Conservation (phyloP, 2,113 vertebrate species). For the Chaetodon trifascialis region DNA sequence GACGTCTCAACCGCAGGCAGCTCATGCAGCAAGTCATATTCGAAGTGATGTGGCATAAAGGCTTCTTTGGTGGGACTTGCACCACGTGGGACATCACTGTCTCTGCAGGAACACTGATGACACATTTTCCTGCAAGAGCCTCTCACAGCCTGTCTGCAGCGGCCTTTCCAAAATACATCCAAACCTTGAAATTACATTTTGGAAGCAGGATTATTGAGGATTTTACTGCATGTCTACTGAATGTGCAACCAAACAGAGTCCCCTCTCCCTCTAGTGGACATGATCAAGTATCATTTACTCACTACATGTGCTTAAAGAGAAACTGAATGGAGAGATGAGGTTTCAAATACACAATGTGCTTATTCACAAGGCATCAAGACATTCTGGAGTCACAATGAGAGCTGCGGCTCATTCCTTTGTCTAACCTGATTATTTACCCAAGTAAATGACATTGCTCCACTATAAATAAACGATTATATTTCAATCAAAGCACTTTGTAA, state of each 20-base stretch:
- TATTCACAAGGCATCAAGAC: slow-evolving; percentile 68
- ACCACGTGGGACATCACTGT: slow-evolving; percentile 22
- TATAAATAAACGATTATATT: slow-evolving; percentile 43
- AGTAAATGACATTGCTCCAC: slow-evolving; percentile 44
- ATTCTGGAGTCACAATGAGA: slow-evolving; percentile 62
- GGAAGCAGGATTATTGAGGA: slow-evolving; percentile 11
- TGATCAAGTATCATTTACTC: background rate
- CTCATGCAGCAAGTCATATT: slow-evolving; percentile 61
- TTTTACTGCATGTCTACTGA: slow-evolving; percentile 60
- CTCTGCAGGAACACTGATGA: slow-evolving; percentile 40
- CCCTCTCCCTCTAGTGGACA: background rate
- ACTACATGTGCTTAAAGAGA: slow-evolving; percentile 50
- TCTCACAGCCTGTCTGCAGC: slow-evolving; percentile 44
- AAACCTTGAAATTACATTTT: slow-evolving; percentile 17
- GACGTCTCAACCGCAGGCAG: slow-evolving; percentile 53
- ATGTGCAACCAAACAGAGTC: slow-evolving; percentile 59
- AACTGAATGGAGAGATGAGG: slow-evolving; percentile 28
- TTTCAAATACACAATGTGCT: slow-evolving; percentile 63
- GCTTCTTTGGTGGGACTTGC: slow-evolving; percentile 62
- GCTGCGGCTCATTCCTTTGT: slow-evolving; percentile 63
- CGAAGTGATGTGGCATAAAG: slow-evolving; percentile 47
- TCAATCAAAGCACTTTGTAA: slow-evolving; percentile 67
- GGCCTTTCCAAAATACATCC: slow-evolving; percentile 14
- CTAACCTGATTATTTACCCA: slow-evolving; percentile 69
- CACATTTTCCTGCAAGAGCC: slow-evolving; percentile 28